Conservation (phyloP, 2,888 invertebrate genomes). For the Trichopria drosophilae region DNA sequence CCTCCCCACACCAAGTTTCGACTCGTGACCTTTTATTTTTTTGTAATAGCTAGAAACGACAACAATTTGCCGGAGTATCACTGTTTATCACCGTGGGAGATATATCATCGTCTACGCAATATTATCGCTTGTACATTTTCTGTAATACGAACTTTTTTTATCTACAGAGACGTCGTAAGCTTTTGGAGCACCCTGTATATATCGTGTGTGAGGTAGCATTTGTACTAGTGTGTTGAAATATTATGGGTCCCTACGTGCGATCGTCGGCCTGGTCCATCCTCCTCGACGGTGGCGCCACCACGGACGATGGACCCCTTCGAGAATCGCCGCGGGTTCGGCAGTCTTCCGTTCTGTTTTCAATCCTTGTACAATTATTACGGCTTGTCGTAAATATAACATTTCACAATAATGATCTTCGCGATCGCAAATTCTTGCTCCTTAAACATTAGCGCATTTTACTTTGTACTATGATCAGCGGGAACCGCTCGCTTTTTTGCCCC, state of each 20-base stretch:
- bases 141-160: conserved; percentile 37
- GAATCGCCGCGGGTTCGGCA: no score
- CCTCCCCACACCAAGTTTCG: conserved; percentile 20
- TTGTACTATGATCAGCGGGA: conserved; percentile 56
- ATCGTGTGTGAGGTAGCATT: conserved; percentile 56
- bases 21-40: conserved; percentile 24
- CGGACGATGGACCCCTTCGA: no score
- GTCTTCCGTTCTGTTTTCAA: conserved; percentile 7
- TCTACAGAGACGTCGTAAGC: conserved; percentile 47
- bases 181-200: conserved; percentile 57
- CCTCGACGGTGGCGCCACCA: conserved; percentile 15
- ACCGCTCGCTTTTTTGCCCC: conserved; percentile 34
- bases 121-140: neutral
- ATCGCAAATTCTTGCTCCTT: no score
- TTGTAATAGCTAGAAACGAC: conserved; percentile 23
- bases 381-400: conserved; percentile 31
- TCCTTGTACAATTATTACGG: conserved; percentile 26
- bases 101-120: conserved; percentile 35
- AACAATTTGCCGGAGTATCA: conserved; percentile 32
- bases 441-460: conserved; percentile 52
- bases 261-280: no score
- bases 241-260: no score
- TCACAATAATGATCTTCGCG: conserved; percentile 32
- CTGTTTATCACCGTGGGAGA: conserved; percentile 36
- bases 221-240: conserved; percentile 54